Evolutionary conservation across 2,113 vertebrate genomes (phyloP), one percentile per base, ranked within the genome.

Genomic region (Leptodactylus fuscus): DNA sequence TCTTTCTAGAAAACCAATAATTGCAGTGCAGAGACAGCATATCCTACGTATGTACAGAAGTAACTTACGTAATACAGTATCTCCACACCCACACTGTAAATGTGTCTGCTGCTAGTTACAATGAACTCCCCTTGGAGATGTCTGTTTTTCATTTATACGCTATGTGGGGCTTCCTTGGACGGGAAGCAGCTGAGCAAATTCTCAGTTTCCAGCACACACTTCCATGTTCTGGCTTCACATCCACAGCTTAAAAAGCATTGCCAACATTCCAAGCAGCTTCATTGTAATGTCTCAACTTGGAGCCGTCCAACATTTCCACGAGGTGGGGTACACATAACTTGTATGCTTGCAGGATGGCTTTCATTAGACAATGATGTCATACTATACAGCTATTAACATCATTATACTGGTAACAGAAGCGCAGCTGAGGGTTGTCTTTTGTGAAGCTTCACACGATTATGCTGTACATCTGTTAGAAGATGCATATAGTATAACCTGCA

Each of bases 111-210:
- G 75, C 34, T 79, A 27, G 60, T 71, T 70, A 69, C 75, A 70
- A 32, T 49, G n/a, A 24, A 34, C 22, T 85, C 34, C 62, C 77
- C 69, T 85, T 27, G 38, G 69, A 70, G 44, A 82, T 3, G 6
- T 85, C 60, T 85, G 83, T 70, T 85, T 85, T 71, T 27, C 77
- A 85, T 71, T 85, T 80, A 79, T 34, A 85, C 41, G 27, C 62
- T 58, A 71, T 53, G 62, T 80, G 48, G 58, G 46, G 48, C 76
- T 80, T 67, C 76, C 75, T 55, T 32, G 83, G 60, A 70, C 53
- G 34, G 46, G 75, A 80, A 83, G 71, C 18, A 83, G 32, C 34
- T 60, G 49, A 83, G 69, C 69, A 34, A 83, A 85, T 69, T 55
- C 67, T 44, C 29, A 38, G 32, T 80, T 67, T 71, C 62, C 75